Percentiles rank a stretch among this genome's conserved stretches.
phyloP scores from a whole-genome alignment of 2,797 vertebrate genomes.

The Sebastes reedi region DNA sequence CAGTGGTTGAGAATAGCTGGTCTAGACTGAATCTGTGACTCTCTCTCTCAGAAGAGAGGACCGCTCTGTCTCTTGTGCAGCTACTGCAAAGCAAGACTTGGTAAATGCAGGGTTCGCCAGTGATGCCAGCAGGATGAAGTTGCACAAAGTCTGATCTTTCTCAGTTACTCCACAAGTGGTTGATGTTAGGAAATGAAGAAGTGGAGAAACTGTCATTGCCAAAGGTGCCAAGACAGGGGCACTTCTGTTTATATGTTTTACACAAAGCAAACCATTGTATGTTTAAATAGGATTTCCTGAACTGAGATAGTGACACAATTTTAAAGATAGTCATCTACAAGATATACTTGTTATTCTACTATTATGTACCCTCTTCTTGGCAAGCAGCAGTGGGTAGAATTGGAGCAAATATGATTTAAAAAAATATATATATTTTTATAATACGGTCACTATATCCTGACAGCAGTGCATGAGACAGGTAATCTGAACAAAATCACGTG shows the following conservation, averaged over 20 bases:
- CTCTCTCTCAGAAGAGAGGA: background rate
- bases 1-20: too few relatives aligned
- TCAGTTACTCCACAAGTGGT: slow-evolving; percentile 1
- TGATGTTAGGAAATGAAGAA: slow-evolving; percentile 6
- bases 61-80: background rate
- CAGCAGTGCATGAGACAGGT: too few relatives aligned
- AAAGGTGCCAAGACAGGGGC: background rate
- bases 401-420: too few relatives aligned
- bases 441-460: too few relatives aligned
- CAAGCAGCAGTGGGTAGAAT: too few relatives aligned
- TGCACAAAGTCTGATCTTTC: slow-evolving; percentile 14
- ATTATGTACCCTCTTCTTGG: background rate
- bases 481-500: too few relatives aligned
- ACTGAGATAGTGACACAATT: background rate
- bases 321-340: background rate
- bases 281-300: background rate
- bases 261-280: background rate
- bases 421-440: too few relatives aligned
- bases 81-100: background rate
- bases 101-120: background rate
- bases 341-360: background rate
- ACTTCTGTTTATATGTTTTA: slow-evolving; percentile 2
- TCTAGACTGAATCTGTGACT: background rate
- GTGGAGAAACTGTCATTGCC: slow-evolving; percentile 9
- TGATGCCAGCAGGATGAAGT: background rate